Evolutionary conservation across 2,888 invertebrate species (phyloP), one percentile per base, ranked within the genome.

Genomic region (Drosophila multiciliata): DNA sequence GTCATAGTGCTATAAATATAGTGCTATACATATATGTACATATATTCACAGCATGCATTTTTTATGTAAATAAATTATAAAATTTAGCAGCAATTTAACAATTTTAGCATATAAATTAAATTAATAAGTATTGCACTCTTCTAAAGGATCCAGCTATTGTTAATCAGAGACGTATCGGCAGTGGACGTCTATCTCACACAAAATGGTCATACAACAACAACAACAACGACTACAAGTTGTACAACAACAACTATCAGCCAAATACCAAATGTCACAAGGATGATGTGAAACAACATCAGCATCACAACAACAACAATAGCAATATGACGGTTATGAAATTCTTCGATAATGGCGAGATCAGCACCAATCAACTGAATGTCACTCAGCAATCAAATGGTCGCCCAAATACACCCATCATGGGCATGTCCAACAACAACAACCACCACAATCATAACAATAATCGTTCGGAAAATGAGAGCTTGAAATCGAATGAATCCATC

Each of bases 91-190:
- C 20, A 45, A 45, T 45, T 20, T 20, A 7, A 20, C 12, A 45
- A 45, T 20, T 45, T 20, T 12, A 20, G 9, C n/a, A n/a, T 12
- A 59, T 50, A 17, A 42, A 62, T 17, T n/a, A 12, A 12, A 3
- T 38, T 58, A 45, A 45, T 2, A 45, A 15, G 8, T 23, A 45
- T 15, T 45, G 45, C 8, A 26, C 1, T 52, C 15, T 64, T 4
- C 45, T 29, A 5, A 32, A 91, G 91, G 92, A 92, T 78, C 78
- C 91, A 4, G 87, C 91, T 7, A 87, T 90, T 57, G 90, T 91
- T 55, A 91, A 89, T 76, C 91, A 91, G 53, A 85, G 92, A 36
- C 92, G 92, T 11, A 92, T 92, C 55, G 92, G 92, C 9, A 92
- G 92, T 59, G 92, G 92, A 36, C 92, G 92, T n/a, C 66, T 92